Base-by-base conservation (phyloP, 2,797 vertebrate species). In the Peromyscus eremicus region DNA sequence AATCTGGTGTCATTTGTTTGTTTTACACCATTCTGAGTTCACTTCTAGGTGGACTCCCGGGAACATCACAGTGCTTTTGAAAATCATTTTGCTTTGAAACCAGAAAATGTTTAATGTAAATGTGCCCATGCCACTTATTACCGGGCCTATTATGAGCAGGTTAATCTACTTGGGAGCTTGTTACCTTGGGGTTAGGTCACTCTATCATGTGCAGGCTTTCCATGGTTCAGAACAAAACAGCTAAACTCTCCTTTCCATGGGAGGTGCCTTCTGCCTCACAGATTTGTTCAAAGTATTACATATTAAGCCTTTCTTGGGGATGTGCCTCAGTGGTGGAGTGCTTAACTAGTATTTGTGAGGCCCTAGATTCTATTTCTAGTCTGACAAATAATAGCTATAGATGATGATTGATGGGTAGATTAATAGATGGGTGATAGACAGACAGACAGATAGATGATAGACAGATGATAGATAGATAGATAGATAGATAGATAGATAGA, bases 161-260 rank as follows among this genome's bases (percentile, higher is more conserved):
- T 55, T 37, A n/a, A 66, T 29, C 7, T 43, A 4, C 6, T 64
- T 16, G 37, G 77, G 46, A 62, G 25, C 27, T 32, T 49, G n/a
- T 49, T 49, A 40, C 52, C 70, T 6, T 52, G 49, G 16, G 49
- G 17, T 25, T 46, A 19, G 60, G 8, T 60, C 9, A 12, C 34
- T 93, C n/a, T 8, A 27, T 25, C 62, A 34, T 89, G 13, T 19
- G 23, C 5, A 62, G 49, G 70, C 7, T 62, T 85, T 84, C 75
- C n/a, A 5, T 71, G 60, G 10, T 4, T 17, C 13, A 68, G 13
- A 37, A 64, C 27, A 46, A 68, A 70, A 13, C 21, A n/a, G 21
- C 4, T 8, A 34, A 23, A 23, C 1, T 70, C 11, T 3, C 2
- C 64, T 34, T n/a, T 83, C 75, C 4, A 0, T 0, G 6, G 25